Conservation (phyloP, 92 coral and sea anemone genomes). For the Meandrina meandrites region DNA sequence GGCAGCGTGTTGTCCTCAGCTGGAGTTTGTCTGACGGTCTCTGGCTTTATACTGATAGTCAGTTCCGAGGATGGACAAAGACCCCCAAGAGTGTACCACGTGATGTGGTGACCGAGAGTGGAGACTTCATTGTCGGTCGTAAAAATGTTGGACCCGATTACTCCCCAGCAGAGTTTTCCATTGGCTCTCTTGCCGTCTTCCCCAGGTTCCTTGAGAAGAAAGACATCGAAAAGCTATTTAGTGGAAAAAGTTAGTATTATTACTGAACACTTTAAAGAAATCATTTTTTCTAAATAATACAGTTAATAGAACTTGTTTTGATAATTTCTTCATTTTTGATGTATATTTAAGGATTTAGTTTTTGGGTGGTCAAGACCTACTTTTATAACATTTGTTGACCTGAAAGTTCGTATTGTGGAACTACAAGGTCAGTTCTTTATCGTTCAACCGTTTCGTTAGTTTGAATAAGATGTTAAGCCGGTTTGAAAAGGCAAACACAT, state of each 20-base stretch:
- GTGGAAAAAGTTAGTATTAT: slow-evolving; percentile 86
- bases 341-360: neutral
- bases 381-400: too few species aligned
- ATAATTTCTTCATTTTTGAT: neutral
- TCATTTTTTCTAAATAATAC: too few species aligned
- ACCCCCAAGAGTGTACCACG: slow-evolving; percentile 93
- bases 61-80: slow-evolving; percentile 94
- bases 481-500: too few species aligned
- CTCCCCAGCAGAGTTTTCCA: slow-evolving; percentile 91
- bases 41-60: slow-evolving; percentile 92
- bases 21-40: slow-evolving; percentile 97
- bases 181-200: slow-evolving; percentile 89
- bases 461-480: too few species aligned
- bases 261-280: too few species aligned
- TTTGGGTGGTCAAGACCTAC: neutral
- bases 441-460: too few species aligned
- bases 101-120: slow-evolving; percentile 70
- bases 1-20: slow-evolving; percentile 96
- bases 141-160: slow-evolving; percentile 75
- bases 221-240: slow-evolving; percentile 83
- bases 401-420: too few species aligned
- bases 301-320: too few species aligned
- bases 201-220: slow-evolving; percentile 89
- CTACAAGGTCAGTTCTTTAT: neutral
- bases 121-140: slow-evolving; percentile 87